These are phyloP conservation scores for Sebastes cheni DNA, from an alignment of 2,797 vertebrate species.

Conservation along the genomic window DNA sequence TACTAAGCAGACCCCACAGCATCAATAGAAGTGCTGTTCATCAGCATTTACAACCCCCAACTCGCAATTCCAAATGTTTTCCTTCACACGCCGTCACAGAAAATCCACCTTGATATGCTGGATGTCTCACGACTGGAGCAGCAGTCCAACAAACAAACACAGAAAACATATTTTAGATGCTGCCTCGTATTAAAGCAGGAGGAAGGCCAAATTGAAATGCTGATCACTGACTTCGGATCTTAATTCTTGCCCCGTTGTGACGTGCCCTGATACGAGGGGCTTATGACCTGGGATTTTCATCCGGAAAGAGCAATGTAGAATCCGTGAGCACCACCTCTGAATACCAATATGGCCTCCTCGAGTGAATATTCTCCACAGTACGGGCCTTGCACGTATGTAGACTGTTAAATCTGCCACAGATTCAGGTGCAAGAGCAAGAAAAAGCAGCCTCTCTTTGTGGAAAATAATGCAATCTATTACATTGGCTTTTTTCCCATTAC, in stretches of 20 bases:
- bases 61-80: conserved; percentile 64
- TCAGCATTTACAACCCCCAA: conserved; percentile 64
- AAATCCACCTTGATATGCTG: conserved; percentile 37
- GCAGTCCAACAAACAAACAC: conserved; percentile 10
- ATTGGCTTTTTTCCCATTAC: not conserved
- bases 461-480: not conserved
- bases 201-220: conserved; percentile 38
- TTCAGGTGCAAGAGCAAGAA: not conserved
- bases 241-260: conserved; percentile 33
- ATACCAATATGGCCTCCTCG: conserved; percentile 49
- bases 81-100: conserved; percentile 45
- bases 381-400: not conserved
- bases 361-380: conserved; percentile 23
- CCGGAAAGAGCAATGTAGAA: conserved; percentile 30
- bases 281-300: conserved; percentile 60
- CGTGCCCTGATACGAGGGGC: conserved; percentile 42
- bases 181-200: conserved; percentile 1
- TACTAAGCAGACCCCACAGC: conserved; percentile 73
- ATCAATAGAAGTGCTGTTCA: conserved; percentile 79
- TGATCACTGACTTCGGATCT: conserved; percentile 42
- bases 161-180: not conserved
- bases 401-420: conserved; percentile 16
- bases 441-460: not conserved
- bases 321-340: conserved; percentile 42
- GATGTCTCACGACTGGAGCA: not conserved